phyloP scores from a whole-genome alignment of 2,888 invertebrate species.

The Idaea biselata region DNA sequence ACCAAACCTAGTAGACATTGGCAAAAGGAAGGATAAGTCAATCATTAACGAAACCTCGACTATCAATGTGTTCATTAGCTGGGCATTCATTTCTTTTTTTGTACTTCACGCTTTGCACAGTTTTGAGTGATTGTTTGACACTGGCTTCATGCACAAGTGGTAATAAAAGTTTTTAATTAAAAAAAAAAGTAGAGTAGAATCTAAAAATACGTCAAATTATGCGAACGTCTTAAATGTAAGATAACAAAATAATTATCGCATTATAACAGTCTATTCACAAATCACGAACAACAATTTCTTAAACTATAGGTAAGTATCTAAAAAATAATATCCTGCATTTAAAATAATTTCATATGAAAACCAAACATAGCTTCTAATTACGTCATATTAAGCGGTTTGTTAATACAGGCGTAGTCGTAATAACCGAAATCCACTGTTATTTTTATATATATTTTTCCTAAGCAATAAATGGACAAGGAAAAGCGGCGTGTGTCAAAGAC shows the following conservation, averaged over 20 bases:
- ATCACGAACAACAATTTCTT: too few relatives aligned
- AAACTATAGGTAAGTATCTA: too few relatives aligned
- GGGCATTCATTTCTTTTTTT: background rate
- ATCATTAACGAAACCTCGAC: background rate
- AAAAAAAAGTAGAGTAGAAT: too few relatives aligned
- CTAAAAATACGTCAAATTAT: too few relatives aligned
- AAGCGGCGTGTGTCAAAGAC: constrained; percentile 38
- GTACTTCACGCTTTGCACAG: background rate
- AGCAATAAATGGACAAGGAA: constrained; percentile 15
- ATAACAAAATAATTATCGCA: too few relatives aligned
- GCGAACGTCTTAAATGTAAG: too few relatives aligned
- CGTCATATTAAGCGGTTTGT: too few relatives aligned
- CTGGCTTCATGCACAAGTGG: background rate
- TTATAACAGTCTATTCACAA: too few relatives aligned
- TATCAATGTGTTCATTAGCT: background rate
- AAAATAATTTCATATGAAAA: too few relatives aligned
- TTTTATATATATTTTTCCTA: constrained; percentile 2
- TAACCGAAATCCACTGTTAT: background rate
- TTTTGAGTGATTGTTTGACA: background rate
- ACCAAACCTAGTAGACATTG: background rate
- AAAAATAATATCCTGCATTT: too few relatives aligned
- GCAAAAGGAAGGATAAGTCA: background rate
- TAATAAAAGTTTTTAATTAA: background rate
- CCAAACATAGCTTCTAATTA: too few relatives aligned
- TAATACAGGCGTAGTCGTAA: too few relatives aligned